Evolutionary conservation across 2,797 vertebrate genomes (phyloP).

Genomic region (Sebastolobus alascanus): DNA sequence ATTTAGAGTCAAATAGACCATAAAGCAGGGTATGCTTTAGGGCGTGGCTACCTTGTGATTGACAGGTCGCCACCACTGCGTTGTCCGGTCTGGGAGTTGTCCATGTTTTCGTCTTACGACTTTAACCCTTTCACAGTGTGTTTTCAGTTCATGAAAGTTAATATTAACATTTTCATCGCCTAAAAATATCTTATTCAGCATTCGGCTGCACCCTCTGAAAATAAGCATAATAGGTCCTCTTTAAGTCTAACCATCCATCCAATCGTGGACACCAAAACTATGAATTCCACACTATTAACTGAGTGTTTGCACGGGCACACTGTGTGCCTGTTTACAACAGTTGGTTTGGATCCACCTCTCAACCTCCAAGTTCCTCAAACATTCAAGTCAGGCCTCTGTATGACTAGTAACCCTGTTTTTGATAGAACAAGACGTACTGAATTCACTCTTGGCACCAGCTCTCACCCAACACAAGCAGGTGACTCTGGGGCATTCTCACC

Average conservation of each 20-base stretch:
- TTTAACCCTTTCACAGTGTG: no score
- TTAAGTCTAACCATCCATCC: background rate
- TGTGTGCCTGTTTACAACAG: background rate
- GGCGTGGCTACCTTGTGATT: no score
- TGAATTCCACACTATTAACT: conserved; percentile 20
- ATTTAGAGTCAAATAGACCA: no score
- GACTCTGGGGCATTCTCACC: background rate
- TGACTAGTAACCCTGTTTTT: background rate
- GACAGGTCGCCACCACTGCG: no score
- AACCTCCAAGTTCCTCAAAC: background rate
- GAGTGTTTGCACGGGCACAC: conserved; percentile 2
- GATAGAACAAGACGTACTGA: background rate
- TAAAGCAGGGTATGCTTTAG: no score
- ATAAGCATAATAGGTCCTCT: background rate
- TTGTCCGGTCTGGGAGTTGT: no score
- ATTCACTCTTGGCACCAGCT: background rate
- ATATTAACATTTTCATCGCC: no score
- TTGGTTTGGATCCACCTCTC: conserved; percentile 3
- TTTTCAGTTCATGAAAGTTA: no score
- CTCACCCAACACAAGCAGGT: background rate
- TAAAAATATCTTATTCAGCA: no score
- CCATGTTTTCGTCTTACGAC: no score
- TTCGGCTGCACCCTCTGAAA: background rate
- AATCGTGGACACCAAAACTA: background rate
- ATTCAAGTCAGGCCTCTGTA: background rate